Evolutionary conservation across 2,113 vertebrate genomes (phyloP), one percentile per base, ranked within the genome.

Genomic region (Panurus biarmicus): DNA sequence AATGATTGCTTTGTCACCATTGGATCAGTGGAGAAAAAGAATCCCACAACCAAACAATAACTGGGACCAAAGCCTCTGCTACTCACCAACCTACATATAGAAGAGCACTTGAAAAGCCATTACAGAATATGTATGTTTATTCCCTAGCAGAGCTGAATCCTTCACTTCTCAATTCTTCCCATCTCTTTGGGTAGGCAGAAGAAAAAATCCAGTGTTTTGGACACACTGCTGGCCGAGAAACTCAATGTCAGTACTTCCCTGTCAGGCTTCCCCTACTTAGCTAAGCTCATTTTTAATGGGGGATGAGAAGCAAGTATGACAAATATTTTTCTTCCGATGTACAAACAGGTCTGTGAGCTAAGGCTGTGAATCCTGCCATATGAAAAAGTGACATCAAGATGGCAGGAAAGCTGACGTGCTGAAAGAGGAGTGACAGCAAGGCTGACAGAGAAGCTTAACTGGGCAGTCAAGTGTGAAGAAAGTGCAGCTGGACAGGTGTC

Each of bases 371-470:
- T 79, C 51, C 36, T 79, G 66, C 38, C 18, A 5, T 89, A 57
- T 89, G 76, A 89, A 89, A 71, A 79, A 38, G 38, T 58, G 78
- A 79, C 64, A 64, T 70, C 47, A 91, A 79, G 89, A 93, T 86
- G 78, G 56, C 71, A 90, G 64, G 71, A 95, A 19, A 67, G 57
- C 20, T 93, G 82, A 60, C 66, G 22, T 91, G 76, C 60, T 88
- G 64, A 92, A 91, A 91, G 81, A 91, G 29, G 8, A 74, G 22
- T 80, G 85, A 94, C 85, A 89, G 36, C 33, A 74, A 70, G 79
- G 64, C 60, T 93, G 85, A 93, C 64, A 90, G 82, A 90, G 81
- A 76, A 85, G 78, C 75, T 93, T 91, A 87, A n/a, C 47, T 76
- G 78, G 75, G 78, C 67, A 70, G 38, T 80, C 33, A 51, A 67